These are phyloP conservation scores for Agapornis canus DNA, from an alignment of 2,797 vertebrate genomes.

Conservation along the genomic window DNA sequence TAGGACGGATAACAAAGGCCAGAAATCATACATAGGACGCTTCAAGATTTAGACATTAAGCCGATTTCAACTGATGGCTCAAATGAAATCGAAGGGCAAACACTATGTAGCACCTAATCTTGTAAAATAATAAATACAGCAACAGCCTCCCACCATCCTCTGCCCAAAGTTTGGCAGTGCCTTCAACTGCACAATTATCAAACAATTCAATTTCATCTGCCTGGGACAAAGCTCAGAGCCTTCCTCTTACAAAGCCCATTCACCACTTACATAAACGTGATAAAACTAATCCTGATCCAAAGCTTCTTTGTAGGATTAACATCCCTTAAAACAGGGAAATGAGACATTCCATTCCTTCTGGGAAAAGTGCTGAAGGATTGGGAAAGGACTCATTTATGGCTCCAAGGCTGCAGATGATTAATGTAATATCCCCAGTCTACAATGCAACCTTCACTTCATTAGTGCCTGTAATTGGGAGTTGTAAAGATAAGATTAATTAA, in stretches of 20 bases:
- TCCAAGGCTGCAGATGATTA: conserved; percentile 72
- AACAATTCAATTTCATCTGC: conserved; percentile 46
- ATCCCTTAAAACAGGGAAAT: conserved; percentile 50
- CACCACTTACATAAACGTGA: conserved; percentile 66
- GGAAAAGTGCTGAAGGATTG: conserved; percentile 63
- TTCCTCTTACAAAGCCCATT: conserved; percentile 46
- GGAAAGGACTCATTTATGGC: conserved; percentile 67
- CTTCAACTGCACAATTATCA: conserved; percentile 29
- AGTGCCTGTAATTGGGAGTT: conserved; percentile 82
- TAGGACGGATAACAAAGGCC: background rate
- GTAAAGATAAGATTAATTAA: conserved; percentile 85
- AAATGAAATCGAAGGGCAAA: background rate
- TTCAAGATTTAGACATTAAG: background rate
- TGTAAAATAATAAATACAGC: conserved; percentile 9
- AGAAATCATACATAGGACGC: background rate
- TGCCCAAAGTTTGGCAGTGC: conserved; percentile 8
- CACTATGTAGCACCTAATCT: background rate
- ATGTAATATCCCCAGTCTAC: conserved; percentile 72
- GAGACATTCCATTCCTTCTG: conserved; percentile 61
- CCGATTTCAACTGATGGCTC: background rate
- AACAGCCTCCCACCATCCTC: background rate
- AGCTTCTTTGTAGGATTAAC: conserved; percentile 66
- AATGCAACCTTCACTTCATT: conserved; percentile 80
- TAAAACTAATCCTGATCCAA: conserved; percentile 68
- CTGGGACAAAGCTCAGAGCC: conserved; percentile 33